A percentile compares a stretch with the other conserved stretches of the same genome.
Conservation (phyloP, 1,140 invertebrate species). For the Camponotus vicinus region DNA sequence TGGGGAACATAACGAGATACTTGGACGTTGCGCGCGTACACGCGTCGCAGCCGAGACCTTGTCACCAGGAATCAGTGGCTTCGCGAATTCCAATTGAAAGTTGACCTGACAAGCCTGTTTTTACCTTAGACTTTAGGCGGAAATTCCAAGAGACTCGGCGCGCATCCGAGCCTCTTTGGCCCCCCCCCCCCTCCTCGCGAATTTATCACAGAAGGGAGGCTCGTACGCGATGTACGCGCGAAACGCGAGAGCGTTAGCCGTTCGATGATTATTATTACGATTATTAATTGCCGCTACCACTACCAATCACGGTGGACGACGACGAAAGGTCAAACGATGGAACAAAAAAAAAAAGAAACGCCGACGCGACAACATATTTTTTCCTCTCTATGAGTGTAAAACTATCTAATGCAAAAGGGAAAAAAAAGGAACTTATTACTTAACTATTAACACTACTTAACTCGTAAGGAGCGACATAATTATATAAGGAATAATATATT, state of each 20-base stretch:
- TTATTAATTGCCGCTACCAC: slow-evolving; percentile 53
- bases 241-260: slow-evolving; percentile 50
- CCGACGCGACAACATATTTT: slow-evolving; percentile 81
- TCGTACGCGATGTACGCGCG: not conserved
- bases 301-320: slow-evolving; percentile 56
- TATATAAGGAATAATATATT: slow-evolving; percentile 85
- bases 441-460: slow-evolving; percentile 85
- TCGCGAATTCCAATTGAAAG: not conserved
- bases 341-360: slow-evolving; percentile 58
- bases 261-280: slow-evolving; percentile 61
- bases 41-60: not conserved
- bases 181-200: not conserved
- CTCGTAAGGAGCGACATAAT: slow-evolving; percentile 84
- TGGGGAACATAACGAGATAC: slow-evolving; percentile 60
- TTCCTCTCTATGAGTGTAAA: slow-evolving; percentile 86
- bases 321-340: slow-evolving; percentile 63
- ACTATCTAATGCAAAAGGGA: slow-evolving; percentile 81
- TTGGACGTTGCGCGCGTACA: slow-evolving; percentile 59
- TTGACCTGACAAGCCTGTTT: not conserved
- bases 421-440: slow-evolving; percentile 78
- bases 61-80: no score
- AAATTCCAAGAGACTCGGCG: not conserved
- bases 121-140: slow-evolving; percentile 8
- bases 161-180: not conserved
- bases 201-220: not conserved